Percentiles rank a stretch among this genome's conserved stretches.
phyloP scores from a whole-genome alignment of 2,797 vertebrate genomes.

The Acomys russatus region DNA sequence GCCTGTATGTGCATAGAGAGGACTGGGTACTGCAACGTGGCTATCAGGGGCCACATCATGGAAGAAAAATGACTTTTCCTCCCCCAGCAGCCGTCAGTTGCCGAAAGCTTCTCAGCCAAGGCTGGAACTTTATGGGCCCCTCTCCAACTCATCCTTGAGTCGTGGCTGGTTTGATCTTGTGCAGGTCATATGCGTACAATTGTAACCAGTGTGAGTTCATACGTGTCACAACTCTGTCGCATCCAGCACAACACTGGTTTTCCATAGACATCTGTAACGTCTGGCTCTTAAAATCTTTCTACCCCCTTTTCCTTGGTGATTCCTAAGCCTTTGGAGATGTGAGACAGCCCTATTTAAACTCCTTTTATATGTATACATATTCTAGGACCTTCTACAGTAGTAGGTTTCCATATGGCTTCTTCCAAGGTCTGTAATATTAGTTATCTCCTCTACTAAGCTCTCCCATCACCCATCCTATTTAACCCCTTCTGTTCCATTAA shows the following conservation, averaged over 20 bases:
- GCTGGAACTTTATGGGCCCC: background rate
- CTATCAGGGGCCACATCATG: background rate
- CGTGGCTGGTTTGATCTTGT: background rate
- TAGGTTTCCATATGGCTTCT: background rate
- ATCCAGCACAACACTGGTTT: background rate
- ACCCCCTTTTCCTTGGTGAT: background rate
- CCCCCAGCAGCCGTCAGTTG: background rate
- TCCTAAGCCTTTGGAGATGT: background rate
- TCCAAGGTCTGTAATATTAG: background rate
- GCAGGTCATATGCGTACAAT: background rate
- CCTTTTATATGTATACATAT: background rate
- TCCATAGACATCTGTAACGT: background rate
- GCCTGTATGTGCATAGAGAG: background rate
- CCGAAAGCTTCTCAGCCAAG: background rate
- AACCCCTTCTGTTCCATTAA: background rate
- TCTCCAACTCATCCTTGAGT: no score
- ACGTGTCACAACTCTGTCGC: background rate
- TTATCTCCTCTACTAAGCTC: background rate
- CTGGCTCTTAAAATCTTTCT: background rate
- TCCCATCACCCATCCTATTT: background rate
- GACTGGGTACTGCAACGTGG: background rate
- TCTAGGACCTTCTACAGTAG: background rate
- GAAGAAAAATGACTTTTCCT: background rate
- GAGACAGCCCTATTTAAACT: background rate
- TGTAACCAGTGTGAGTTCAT: background rate